A percentile compares a stretch with the other conserved stretches of the same genome.
phyloP scores from a whole-genome alignment of 1,140 invertebrate genomes.

The Trachymyrmex cornetzi region DNA sequence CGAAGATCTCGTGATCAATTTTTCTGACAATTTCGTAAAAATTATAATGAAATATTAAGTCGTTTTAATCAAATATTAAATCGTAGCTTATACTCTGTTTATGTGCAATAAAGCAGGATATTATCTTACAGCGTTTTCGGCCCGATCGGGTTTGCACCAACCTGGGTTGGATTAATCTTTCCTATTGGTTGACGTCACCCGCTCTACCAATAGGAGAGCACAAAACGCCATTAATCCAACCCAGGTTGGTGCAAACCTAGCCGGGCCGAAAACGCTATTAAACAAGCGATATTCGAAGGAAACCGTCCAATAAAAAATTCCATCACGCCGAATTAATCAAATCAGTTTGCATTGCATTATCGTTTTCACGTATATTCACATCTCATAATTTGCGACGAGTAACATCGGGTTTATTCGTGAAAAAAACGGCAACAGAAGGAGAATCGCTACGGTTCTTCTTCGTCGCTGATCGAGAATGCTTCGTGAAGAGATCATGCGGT shows the following conservation, averaged over 20 bases:
- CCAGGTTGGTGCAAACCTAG: no score
- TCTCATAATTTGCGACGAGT: not conserved
- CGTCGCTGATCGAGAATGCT: slow-evolving; percentile 66
- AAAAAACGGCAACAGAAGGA: slow-evolving; percentile 63
- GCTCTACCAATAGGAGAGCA: no score
- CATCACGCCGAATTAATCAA: not conserved
- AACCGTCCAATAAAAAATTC: not conserved
- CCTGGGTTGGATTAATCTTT: no score
- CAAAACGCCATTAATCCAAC: no score
- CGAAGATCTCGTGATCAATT: not conserved
- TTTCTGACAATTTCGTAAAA: not conserved
- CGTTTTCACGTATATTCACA: not conserved
- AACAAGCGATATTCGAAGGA: not conserved
- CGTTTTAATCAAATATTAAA: not conserved
- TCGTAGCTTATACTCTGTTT: not conserved
- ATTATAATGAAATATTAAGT: not conserved
- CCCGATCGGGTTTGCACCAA: no score
- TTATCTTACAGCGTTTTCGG: no score
- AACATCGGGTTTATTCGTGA: not conserved
- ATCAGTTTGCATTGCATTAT: not conserved
- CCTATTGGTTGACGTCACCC: no score
- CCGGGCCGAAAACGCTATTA: no score
- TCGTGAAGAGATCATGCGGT: slow-evolving; percentile 80
- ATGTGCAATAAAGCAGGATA: not conserved
- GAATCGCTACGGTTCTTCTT: slow-evolving; percentile 54